Conservation (phyloP, 2,113 vertebrate species). For the Dascyllus trimaculatus region DNA sequence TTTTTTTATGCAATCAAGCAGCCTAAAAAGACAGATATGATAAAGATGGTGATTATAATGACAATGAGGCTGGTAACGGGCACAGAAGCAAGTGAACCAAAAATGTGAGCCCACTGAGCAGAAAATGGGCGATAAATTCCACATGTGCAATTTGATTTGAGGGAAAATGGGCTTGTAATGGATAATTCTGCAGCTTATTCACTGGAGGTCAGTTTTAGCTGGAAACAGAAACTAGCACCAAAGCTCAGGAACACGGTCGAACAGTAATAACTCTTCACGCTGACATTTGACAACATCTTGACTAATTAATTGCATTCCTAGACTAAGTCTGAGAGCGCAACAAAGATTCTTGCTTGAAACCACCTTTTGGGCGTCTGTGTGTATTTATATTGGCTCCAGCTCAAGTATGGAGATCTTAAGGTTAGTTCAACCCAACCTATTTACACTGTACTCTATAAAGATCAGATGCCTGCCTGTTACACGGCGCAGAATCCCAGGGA, state of each 20-base stretch:
- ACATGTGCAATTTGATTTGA: conserved; percentile 28
- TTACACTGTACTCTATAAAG: conserved; percentile 68
- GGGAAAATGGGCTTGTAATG: conserved; percentile 26
- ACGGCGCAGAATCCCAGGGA: conserved; percentile 29
- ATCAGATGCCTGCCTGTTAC: conserved; percentile 54
- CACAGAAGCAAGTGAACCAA: not conserved
- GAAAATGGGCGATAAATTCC: conserved; percentile 18
- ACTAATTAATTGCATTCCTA: not conserved
- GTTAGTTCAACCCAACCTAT: conserved; percentile 64
- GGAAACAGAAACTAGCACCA: conserved; percentile 13
- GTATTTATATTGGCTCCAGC: conserved; percentile 51
- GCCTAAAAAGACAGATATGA: conserved; percentile 1
- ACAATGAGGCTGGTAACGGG: conserved; percentile 6
- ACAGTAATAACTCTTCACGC: not conserved
- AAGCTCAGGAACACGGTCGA: conserved; percentile 8
- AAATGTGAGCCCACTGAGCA: conserved; percentile 9
- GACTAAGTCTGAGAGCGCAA: not conserved
- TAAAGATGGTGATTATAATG: conserved; percentile 41
- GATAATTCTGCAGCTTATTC: conserved; percentile 28
- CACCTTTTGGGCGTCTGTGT: conserved; percentile 4
- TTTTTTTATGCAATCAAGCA: too few species aligned
- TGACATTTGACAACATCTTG: not conserved
- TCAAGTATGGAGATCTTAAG: conserved; percentile 38
- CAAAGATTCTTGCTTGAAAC: conserved; percentile 11
- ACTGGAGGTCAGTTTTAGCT: conserved; percentile 21